A percentile compares a stretch with the other conserved stretches of the same genome.
Conservation (phyloP, 2,797 vertebrate species). For the Thaleichthys pacificus region DNA sequence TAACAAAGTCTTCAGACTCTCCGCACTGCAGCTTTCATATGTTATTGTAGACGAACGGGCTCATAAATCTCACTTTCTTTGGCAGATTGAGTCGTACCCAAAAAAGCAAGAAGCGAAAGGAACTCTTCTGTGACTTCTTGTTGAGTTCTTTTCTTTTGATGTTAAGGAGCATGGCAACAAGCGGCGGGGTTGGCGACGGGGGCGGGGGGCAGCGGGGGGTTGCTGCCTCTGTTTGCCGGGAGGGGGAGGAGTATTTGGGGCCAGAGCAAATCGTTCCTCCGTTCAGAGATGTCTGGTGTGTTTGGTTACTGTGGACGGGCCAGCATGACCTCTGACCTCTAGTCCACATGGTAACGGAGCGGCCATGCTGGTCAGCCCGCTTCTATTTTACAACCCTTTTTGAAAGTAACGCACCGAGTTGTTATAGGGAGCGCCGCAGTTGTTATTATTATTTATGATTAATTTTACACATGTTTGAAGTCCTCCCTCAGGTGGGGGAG, state of each 20-base stretch:
- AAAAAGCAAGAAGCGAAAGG: constrained; percentile 38
- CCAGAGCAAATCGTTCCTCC: constrained; percentile 13
- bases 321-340: constrained; percentile 31
- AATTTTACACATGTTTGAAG: constrained; percentile 41
- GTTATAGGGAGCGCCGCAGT: constrained; percentile 38
- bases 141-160: constrained; percentile 46
- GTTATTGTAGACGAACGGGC: constrained; percentile 65
- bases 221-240: constrained; percentile 45
- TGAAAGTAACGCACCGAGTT: constrained; percentile 36
- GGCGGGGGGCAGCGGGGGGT: constrained; percentile 33
- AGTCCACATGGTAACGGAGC: constrained; percentile 42
- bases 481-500: constrained; percentile 48
- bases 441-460: constrained; percentile 47
- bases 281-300: constrained; percentile 40
- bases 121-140: constrained; percentile 37
- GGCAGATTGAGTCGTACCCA: constrained; percentile 51
- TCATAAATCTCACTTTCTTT: constrained; percentile 63
- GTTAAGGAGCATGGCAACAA: constrained; percentile 48
- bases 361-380: constrained; percentile 20
- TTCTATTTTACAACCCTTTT: constrained; percentile 34
- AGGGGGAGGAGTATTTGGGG: constrained; percentile 18
- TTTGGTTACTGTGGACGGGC: constrained; percentile 30
- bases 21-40: constrained; percentile 54
- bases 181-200: constrained; percentile 40
- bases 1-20: constrained; percentile 41